Percentiles rank a stretch among this genome's conserved stretches.
phyloP scores from a whole-genome alignment of 2,113 vertebrate species.

The Glaucidium brasilianum region DNA sequence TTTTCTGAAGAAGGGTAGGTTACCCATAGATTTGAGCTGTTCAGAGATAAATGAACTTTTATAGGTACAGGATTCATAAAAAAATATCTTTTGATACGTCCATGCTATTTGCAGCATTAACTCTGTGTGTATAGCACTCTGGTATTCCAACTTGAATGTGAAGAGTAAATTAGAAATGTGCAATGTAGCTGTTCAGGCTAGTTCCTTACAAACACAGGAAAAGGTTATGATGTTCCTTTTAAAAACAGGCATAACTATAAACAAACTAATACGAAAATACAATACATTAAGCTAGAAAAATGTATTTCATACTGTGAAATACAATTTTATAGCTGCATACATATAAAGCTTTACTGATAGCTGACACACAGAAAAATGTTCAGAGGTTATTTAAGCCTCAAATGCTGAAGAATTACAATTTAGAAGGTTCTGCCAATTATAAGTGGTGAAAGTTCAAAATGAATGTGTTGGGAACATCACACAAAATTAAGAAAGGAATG shows the following conservation, averaged over 20 bases:
- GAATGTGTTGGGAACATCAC: background rate
- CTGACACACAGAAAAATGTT: background rate
- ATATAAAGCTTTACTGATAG: background rate
- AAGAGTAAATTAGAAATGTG: background rate
- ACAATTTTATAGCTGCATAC: background rate
- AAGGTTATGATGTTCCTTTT: background rate
- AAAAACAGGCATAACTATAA: background rate
- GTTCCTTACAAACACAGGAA: background rate
- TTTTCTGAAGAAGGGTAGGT: background rate
- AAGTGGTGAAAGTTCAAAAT: background rate
- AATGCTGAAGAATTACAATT: background rate
- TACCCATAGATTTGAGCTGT: background rate
- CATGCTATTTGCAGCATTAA: background rate
- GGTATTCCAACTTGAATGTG: background rate
- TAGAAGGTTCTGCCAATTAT: background rate
- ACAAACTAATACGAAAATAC: background rate
- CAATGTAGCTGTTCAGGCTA: background rate
- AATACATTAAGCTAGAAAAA: background rate
- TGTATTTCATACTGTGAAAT: background rate
- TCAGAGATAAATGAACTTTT: background rate
- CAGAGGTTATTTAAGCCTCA: background rate
- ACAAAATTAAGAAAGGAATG: background rate
- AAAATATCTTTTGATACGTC: background rate
- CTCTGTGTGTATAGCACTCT: accelerated
- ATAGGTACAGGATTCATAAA: background rate